phyloP scores from a whole-genome alignment of 2,888 invertebrate genomes.

The Lomographa bimaculata region DNA sequence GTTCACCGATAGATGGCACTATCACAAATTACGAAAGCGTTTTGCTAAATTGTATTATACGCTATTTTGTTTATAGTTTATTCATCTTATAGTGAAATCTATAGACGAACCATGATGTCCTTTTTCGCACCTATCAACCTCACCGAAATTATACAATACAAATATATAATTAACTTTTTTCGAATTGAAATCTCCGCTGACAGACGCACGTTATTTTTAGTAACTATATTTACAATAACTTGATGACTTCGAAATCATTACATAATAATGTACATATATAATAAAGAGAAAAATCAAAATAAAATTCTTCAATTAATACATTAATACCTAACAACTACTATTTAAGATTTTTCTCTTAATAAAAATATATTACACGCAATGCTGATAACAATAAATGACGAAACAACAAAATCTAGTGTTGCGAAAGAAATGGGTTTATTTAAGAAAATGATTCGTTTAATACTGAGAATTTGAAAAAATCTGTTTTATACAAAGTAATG shows the following conservation, averaged over 20 bases:
- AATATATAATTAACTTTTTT: conserved; percentile 71
- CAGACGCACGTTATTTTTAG: conserved; percentile 65
- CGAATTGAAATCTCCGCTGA: conserved; percentile 62
- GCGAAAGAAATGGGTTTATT: conserved; percentile 47
- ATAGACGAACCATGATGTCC: conserved; percentile 30
- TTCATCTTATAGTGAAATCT: too few relatives aligned
- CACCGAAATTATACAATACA: conserved; percentile 73
- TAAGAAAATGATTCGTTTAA: conserved; percentile 48
- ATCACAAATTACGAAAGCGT: conserved; percentile 8
- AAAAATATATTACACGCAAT: conserved; percentile 80
- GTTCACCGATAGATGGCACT: conserved; percentile 11
- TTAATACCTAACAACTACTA: conserved; percentile 80
- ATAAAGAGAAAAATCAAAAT: conserved; percentile 82
- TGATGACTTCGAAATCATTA: conserved; percentile 77
- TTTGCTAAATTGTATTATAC: too few relatives aligned
- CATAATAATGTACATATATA: conserved; percentile 75
- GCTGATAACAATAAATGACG: conserved; percentile 71
- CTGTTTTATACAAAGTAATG: conserved; percentile 35
- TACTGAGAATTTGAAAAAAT: conserved; percentile 57
- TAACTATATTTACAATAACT: conserved; percentile 79
- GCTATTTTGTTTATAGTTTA: too few relatives aligned
- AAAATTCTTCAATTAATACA: conserved; percentile 82
- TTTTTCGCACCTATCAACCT: conserved; percentile 51
- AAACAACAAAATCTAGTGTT: conserved; percentile 69
- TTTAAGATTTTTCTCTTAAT: conserved; percentile 82